Evolutionary conservation across 2,797 vertebrate genomes (phyloP), one percentile per base, ranked within the genome.

Genomic region (Bradypus variegatus): DNA sequence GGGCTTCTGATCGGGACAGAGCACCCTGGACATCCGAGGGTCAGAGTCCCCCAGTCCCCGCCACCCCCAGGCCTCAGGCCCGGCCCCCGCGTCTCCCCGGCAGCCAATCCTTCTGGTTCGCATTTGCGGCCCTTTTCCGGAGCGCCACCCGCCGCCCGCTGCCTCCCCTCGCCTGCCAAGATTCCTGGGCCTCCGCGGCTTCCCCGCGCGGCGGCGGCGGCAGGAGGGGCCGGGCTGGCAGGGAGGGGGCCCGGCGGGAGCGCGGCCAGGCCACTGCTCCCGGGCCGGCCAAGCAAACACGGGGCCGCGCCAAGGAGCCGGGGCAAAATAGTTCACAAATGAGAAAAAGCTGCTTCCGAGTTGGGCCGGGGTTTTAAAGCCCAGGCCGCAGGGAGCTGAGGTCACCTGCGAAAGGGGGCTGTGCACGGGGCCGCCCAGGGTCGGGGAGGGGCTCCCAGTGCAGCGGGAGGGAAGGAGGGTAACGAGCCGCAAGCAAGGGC

Each of bases 321-420:
- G 96, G 97, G 97, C 95, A 96, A 98, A 97, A 98, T 97, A 97
- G 97, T 97, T 98, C 97, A 97, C 97, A 98, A 98, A 98, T 98
- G 97, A 98, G 97, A 98, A 98, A 98, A 98, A 97, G 97, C 97
- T 98, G 98, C 97, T 97, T 97, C 94, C 94, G 94, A 97, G 97
- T 96, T 97, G 96, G 95, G 97, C 97, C 95, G 93, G 96, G 96
- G 96, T 97, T 92, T 97, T 94, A 97, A 97, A 96, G 95, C 94
- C 89, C 96, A 93, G 96, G 97, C 96, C 50, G 55, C 93, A 88
- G 80, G 81, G 91, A 95, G 93, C 96, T 96, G 92, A 96, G 70
- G 95, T 97, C 96, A 97, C 97, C 96, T 96, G 96, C 77, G 15
- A 50, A 21, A 76, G 82, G 75, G 77, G 80, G 76, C 79, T 27